Conservation (phyloP, 2,113 vertebrate species). For the Montifringilla adamsi region DNA sequence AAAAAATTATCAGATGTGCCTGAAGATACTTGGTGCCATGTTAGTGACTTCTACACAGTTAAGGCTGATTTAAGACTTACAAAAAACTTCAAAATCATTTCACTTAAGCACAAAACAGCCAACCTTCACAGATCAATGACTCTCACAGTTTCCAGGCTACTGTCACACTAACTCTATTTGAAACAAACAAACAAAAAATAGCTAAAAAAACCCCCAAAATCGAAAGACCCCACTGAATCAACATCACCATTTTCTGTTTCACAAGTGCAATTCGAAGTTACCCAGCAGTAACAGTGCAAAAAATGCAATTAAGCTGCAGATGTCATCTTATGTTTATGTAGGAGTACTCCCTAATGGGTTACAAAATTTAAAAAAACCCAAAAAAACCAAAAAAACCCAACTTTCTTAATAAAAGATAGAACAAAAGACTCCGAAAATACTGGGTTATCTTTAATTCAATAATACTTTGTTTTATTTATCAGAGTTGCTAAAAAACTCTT, state of each 20-base stretch:
- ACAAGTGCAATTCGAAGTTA: neutral
- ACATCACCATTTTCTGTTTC: neutral
- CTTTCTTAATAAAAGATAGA: neutral
- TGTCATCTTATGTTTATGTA: neutral
- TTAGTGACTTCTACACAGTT: neutral
- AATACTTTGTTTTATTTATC: rapidly evolving
- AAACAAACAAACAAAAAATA: neutral
- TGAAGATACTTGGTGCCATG: neutral
- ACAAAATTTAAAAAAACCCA: neutral
- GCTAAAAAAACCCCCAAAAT: neutral
- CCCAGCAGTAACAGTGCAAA: neutral
- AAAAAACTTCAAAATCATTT: neutral
- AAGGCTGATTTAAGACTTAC: neutral
- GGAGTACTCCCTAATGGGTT: neutral
- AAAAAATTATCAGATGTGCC: neutral
- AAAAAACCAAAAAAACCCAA: neutral
- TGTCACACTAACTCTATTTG: neutral
- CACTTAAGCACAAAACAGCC: neutral
- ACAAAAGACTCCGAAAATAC: neutral
- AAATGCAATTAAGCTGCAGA: neutral
- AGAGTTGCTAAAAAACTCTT: neutral
- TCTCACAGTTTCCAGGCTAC: neutral
- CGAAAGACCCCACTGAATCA: neutral
- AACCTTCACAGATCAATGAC: neutral
- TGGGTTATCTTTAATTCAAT: neutral